These are phyloP conservation scores for Nannoperca obscura DNA, from an alignment of 2,797 vertebrate genomes.

Conservation along the genomic window DNA sequence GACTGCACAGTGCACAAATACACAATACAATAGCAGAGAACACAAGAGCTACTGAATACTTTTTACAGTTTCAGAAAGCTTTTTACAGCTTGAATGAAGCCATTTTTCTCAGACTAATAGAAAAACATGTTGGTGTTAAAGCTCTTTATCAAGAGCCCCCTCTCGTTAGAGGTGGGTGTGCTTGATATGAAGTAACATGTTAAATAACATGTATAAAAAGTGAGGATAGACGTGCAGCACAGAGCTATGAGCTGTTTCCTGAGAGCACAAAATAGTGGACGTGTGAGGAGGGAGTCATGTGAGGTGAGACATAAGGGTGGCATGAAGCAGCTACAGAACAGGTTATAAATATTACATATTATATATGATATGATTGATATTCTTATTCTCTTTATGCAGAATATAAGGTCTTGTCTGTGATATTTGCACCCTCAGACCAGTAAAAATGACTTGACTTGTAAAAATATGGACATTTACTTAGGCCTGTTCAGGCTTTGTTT, in stretches of 20 bases:
- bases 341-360: slow-evolving; percentile 3
- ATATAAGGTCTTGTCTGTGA: too few species aligned
- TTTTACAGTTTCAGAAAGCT: neutral
- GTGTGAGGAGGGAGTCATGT: neutral
- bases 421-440: neutral
- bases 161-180: neutral
- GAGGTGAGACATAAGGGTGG: neutral
- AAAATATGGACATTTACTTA: neutral
- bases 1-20: neutral
- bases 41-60: neutral
- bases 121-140: neutral
- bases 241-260: neutral
- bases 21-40: neutral
- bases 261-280: neutral
- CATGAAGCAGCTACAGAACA: neutral
- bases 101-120: neutral
- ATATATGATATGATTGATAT: neutral
- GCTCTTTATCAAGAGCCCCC: neutral
- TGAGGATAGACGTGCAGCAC: neutral
- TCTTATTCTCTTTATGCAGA: too few species aligned
- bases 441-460: neutral
- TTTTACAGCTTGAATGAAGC: neutral
- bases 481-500: neutral
- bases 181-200: neutral
- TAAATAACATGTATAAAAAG: neutral